Conservation (phyloP, 2,888 invertebrate genomes). For the Thera obeliscata region DNA sequence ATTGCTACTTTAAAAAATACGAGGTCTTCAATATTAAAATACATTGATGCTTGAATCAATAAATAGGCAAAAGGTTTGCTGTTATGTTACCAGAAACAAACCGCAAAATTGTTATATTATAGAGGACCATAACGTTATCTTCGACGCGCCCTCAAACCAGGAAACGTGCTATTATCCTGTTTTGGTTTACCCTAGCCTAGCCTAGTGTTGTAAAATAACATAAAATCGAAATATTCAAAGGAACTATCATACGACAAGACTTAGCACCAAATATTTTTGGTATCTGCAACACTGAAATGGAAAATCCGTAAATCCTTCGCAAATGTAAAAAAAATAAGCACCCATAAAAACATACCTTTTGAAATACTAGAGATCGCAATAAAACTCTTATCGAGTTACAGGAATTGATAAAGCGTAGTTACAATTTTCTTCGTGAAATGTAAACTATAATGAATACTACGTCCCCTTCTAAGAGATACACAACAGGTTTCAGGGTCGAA, state of each 20-base stretch:
- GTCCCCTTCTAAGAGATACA: too few relatives aligned
- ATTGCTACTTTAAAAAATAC: too few relatives aligned
- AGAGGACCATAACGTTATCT: background rate
- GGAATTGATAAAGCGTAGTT: too few relatives aligned
- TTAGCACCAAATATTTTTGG: background rate
- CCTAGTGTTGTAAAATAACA: background rate
- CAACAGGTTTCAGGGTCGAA: too few relatives aligned
- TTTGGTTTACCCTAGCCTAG: background rate
- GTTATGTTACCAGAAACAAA: background rate
- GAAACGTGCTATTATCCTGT: slow-evolving; percentile 5
- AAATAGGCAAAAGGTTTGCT: background rate
- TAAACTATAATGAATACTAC: too few relatives aligned
- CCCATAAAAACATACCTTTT: background rate
- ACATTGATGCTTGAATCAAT: background rate
- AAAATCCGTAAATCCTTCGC: background rate
- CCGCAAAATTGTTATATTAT: background rate
- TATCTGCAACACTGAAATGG: background rate
- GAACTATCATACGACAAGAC: too few relatives aligned
- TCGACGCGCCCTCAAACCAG: background rate
- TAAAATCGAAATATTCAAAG: too few relatives aligned
- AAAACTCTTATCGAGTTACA: background rate
- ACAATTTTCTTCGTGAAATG: too few relatives aligned
- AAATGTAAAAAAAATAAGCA: background rate
- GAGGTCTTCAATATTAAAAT: background rate
- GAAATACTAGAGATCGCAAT: background rate